Conservation (phyloP, 1,140 invertebrate species). For the Drosophila cardini region DNA sequence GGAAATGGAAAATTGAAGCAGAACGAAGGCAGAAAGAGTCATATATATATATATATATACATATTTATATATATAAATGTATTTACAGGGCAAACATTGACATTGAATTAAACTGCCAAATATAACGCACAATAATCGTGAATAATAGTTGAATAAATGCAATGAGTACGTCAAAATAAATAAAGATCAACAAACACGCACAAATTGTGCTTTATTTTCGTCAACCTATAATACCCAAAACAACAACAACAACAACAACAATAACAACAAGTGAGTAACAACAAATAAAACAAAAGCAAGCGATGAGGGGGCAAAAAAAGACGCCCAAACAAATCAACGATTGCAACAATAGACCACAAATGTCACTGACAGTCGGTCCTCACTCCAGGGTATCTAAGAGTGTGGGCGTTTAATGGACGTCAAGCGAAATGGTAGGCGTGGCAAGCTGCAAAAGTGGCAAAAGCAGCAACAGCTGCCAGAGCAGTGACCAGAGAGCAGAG, state of each 20-base stretch:
- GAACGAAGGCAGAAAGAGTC: neutral
- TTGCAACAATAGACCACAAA: constrained; percentile 36
- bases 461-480: constrained; percentile 37
- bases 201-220: constrained; percentile 35
- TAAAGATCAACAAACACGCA: constrained; percentile 53
- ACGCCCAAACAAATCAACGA: constrained; percentile 23
- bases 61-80: constrained; percentile 19
- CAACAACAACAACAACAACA: constrained; percentile 6
- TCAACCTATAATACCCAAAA: constrained; percentile 8
- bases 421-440: constrained; percentile 23
- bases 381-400: neutral
- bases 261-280: neutral
- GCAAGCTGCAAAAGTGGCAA: constrained; percentile 23
- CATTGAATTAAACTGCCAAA: constrained; percentile 75
- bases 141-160: constrained; percentile 36
- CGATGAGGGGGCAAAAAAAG: constrained; percentile 20
- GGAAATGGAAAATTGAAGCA: neutral
- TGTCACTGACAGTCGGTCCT: constrained; percentile 35
- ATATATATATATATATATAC: constrained; percentile 11
- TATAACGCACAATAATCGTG: constrained; percentile 51
- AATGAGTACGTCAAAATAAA: constrained; percentile 45
- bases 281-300: neutral
- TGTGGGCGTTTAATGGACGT: constrained; percentile 4
- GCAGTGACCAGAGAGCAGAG: neutral
- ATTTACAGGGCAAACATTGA: constrained; percentile 61